Evolutionary conservation across 2,888 invertebrate genomes (phyloP).

Genomic region (Melipona beecheii): DNA sequence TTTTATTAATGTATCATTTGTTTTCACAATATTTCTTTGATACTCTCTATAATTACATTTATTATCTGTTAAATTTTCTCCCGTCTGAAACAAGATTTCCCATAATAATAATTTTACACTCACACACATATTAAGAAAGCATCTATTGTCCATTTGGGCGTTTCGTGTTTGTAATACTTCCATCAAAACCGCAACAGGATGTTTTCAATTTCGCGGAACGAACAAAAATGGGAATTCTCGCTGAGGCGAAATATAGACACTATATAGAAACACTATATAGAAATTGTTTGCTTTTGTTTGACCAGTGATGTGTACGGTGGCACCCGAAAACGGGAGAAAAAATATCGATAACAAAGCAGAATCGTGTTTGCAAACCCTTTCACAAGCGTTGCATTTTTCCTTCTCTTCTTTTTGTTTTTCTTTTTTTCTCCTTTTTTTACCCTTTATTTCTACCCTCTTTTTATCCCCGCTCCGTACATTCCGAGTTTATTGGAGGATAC

Average conservation of each 20-base stretch:
- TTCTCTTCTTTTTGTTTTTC: background rate
- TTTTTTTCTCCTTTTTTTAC: background rate
- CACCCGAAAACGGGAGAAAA: background rate
- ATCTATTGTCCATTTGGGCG: background rate
- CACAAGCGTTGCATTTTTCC: background rate
- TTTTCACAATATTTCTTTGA: too few species aligned
- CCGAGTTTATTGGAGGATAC: background rate
- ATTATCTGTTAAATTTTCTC: too few species aligned
- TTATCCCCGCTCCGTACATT: background rate
- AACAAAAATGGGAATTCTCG: background rate
- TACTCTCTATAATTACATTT: too few species aligned
- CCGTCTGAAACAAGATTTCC: too few species aligned
- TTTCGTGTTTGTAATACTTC: background rate
- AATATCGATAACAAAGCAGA: background rate
- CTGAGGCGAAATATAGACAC: too few species aligned
- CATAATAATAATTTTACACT: too few species aligned
- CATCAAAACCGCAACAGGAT: rapidly evolving
- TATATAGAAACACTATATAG: background rate
- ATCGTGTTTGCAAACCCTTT: background rate
- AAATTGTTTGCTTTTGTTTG: background rate
- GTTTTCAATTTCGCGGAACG: background rate
- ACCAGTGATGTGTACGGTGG: background rate
- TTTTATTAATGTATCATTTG: too few species aligned
- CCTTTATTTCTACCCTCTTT: background rate
- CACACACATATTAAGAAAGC: too few species aligned